A percentile compares a stretch with the other conserved stretches of the same genome.
Evolutionary conservation across 1,140 invertebrate species (phyloP).

Genomic region (Cydia strobilella): DNA sequence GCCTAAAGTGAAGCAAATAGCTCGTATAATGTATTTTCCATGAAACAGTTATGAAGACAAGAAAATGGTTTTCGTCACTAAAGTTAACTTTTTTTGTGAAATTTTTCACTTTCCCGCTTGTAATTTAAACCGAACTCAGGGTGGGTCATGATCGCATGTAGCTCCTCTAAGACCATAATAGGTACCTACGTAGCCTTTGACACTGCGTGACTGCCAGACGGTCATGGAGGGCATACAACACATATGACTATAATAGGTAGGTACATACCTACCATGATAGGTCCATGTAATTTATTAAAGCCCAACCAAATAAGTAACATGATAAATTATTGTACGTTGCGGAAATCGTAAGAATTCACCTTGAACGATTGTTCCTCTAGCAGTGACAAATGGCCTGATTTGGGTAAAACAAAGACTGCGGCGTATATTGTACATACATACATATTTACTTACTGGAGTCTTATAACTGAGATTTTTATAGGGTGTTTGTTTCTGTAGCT

Average conservation of each 20-base stretch:
- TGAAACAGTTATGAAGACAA: neutral
- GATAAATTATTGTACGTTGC: constrained; percentile 49
- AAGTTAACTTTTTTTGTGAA: neutral
- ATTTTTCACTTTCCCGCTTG: neutral
- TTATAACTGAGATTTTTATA: neutral
- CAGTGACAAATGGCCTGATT: constrained; percentile 52
- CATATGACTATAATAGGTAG: neutral
- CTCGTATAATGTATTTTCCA: neutral
- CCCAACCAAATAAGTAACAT: constrained; percentile 34
- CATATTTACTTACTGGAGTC: neutral
- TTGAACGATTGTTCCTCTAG: constrained; percentile 50
- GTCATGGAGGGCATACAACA: constrained; percentile 3
- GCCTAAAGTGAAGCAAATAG: neutral
- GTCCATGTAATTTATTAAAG: constrained; percentile 29
- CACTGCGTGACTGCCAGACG: constrained; percentile 13
- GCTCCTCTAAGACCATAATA: neutral
- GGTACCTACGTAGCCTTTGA: constrained; percentile 17
- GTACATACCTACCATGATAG: neutral
- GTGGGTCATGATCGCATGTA: constrained; percentile 1
- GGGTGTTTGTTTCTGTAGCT: too few relatives aligned
- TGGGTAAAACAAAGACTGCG: constrained; percentile 39
- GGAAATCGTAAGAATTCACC: constrained; percentile 50
- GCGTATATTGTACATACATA: constrained; percentile 31
- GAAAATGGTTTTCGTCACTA: neutral
- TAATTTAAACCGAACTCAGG: neutral